Evolutionary conservation across 2,888 invertebrate genomes (phyloP).

Genomic region (Xylota sylvarum): DNA sequence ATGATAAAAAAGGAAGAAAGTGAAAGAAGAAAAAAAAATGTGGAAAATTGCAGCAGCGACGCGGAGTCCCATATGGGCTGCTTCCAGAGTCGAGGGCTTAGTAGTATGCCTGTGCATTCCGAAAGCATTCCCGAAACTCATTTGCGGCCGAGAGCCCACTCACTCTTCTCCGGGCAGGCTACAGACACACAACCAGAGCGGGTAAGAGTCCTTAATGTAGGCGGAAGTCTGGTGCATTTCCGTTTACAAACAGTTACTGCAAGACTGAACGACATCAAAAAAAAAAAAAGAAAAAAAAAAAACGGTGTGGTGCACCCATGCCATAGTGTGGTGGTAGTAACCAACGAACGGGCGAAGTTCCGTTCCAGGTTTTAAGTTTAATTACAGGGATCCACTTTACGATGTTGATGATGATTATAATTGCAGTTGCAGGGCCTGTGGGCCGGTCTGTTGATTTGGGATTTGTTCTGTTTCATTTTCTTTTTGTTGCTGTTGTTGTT

Average conservation of each 20-base stretch:
- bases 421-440: constrained; percentile 76
- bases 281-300: too few relatives aligned
- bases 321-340: constrained; percentile 38
- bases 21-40: constrained; percentile 12
- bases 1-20: constrained; percentile 44
- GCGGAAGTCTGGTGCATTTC: constrained; percentile 77
- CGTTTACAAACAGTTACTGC: constrained; percentile 77
- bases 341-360: constrained; percentile 63
- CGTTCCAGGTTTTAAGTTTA: constrained; percentile 77
- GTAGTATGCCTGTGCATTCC: constrained; percentile 42
- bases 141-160: constrained; percentile 66
- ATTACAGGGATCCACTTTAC: constrained; percentile 76
- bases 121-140: constrained; percentile 72
- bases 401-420: constrained; percentile 75
- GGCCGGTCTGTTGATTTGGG: constrained; percentile 73
- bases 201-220: constrained; percentile 75
- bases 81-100: neutral
- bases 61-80: constrained; percentile 54
- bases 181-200: constrained; percentile 4
- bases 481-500: constrained; percentile 24
- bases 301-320: constrained; percentile 6
- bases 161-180: neutral
- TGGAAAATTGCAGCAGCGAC: constrained; percentile 23
- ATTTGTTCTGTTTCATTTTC: constrained; percentile 57
- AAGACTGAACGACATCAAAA: constrained; percentile 73